These are phyloP conservation scores for Eublepharis macularius DNA, from an alignment of 2,113 vertebrate genomes.

Conservation along the genomic window DNA sequence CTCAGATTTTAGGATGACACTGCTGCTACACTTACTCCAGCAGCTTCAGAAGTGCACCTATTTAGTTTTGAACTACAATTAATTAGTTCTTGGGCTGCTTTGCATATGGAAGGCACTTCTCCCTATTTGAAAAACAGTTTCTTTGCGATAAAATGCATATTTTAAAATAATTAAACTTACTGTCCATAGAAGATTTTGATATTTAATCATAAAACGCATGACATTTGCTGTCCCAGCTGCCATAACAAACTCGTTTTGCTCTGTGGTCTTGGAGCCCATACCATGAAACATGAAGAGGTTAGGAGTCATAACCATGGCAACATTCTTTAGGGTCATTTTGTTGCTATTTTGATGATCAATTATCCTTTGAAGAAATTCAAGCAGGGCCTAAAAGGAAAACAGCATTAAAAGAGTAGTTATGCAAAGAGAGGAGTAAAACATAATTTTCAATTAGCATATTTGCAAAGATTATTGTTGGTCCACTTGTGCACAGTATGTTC, in stretches of 20 bases:
- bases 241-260: conserved; percentile 89
- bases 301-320: conserved; percentile 97
- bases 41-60: no score
- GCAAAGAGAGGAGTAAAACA: neutral
- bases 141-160: neutral
- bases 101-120: neutral
- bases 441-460: neutral
- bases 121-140: neutral
- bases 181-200: conserved; percentile 93
- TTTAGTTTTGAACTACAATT: neutral
- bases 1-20: no score
- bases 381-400: conserved; percentile 80
- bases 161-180: conserved; percentile 72
- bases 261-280: conserved; percentile 80
- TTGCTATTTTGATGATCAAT: conserved; percentile 90
- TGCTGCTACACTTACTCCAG: no score
- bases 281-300: conserved; percentile 94
- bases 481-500: neutral
- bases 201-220: conserved; percentile 89
- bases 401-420: conserved; percentile 37
- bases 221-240: conserved; percentile 88
- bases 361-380: conserved; percentile 95
- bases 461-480: conserved; percentile 6
- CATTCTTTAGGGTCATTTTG: conserved; percentile 94
- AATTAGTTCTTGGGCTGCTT: neutral